Evolutionary conservation across 2,797 vertebrate species (phyloP), one percentile per base, ranked within the genome.

Genomic region (Emydoidea blandingii): DNA sequence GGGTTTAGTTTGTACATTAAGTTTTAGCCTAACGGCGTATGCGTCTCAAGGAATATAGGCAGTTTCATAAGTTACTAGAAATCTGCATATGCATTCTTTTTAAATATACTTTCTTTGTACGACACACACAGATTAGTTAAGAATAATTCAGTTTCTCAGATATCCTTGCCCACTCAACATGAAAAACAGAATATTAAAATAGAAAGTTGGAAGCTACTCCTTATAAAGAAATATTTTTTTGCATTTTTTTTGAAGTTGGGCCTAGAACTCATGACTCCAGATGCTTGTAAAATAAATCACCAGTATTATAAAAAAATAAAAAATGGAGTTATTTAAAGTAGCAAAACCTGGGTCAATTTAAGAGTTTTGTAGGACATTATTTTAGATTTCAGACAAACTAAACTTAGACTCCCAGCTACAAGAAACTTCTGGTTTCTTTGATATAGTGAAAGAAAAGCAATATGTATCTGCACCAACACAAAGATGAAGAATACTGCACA

Each of bases 361-460:
- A 94, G 91, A 83, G 29, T 31, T 87, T 79, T 79, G 8, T 57
- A 92, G n/a, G 47, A 92, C 34, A 14, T 16, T 14, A 47, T 90
- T 96, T 94, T 59, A 81, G 47, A 96, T 92, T 95, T 91, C 37
- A 50, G 82, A 47, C 79, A 94, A 96, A 96, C 44, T 47, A 87
- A 96, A 96, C 93, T 25, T 94, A 85, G 96, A 92, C 95, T 86
- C 88, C 83, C 85, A 96, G 12, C 3, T 96, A 91, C 54, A 92
- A 86, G 90, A 94, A 83, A 19, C 79, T 96, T 91, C 83, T 95
- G 86, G 14, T 92, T 6, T 14, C 79, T 62, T 86, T 90, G 76
- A 78, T n/a, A 74, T 2, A 92, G 15, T 29, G 25, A 83, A 21
- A 78, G 56, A 41, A 54, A 87, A 59, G 65, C 84, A 90, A 7